Percentiles rank a stretch among this genome's conserved stretches.
Conservation (phyloP, 2,113 vertebrate species). For the Ornithorhynchus anatinus region DNA sequence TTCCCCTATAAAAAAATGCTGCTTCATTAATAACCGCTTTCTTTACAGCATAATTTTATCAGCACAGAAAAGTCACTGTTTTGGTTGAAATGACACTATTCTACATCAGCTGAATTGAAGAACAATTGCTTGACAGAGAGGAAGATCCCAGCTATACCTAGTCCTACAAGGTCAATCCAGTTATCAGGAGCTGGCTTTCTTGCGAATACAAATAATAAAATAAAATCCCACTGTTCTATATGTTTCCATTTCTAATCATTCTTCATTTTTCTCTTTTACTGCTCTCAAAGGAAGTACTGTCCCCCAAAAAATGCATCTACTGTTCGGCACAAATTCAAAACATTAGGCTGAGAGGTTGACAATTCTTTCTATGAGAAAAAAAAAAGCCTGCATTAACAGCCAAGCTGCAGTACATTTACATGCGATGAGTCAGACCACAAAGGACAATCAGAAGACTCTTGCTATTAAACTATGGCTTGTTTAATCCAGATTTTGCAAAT, state of each 20-base stretch:
- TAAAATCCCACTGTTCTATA: slow-evolving; percentile 47
- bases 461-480: slow-evolving; percentile 51
- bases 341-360: slow-evolving; percentile 42
- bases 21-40: slow-evolving; percentile 59
- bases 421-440: slow-evolving; percentile 73
- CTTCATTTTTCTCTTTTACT: slow-evolving; percentile 49
- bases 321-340: slow-evolving; percentile 54
- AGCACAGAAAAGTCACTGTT: slow-evolving; percentile 62
- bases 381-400: slow-evolving; percentile 63
- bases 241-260: slow-evolving; percentile 52
- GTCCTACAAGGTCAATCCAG: slow-evolving; percentile 72
- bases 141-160: slow-evolving; percentile 42
- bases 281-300: slow-evolving; percentile 29
- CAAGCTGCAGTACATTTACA: slow-evolving; percentile 73
- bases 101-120: slow-evolving; percentile 50
- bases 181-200: slow-evolving; percentile 46
- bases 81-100: slow-evolving; percentile 42
- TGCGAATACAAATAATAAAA: slow-evolving; percentile 44
- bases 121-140: slow-evolving; percentile 60
- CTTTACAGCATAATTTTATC: slow-evolving; percentile 51
- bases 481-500: slow-evolving; percentile 58
- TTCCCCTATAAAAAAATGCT: slow-evolving; percentile 41
- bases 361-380: slow-evolving; percentile 54
- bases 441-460: slow-evolving; percentile 70
- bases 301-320: slow-evolving; percentile 30